Conservation (phyloP, 2,888 invertebrate species). For the Matsumyia berberina region DNA sequence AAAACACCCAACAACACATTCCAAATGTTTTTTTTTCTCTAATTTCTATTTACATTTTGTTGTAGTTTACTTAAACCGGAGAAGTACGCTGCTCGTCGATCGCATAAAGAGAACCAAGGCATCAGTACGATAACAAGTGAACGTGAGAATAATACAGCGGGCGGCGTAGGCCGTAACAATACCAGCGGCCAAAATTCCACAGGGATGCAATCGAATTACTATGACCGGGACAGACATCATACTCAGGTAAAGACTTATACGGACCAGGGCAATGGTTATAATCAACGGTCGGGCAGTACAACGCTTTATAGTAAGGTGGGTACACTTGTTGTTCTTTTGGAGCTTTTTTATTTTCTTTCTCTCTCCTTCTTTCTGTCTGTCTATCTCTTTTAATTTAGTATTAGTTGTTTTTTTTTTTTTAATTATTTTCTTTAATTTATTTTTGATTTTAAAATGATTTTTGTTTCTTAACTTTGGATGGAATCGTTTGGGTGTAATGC, state of each 20-base stretch:
- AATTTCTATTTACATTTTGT: not conserved
- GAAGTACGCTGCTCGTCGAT: constrained; percentile 88
- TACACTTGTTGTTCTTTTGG: constrained; percentile 84
- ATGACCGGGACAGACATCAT: constrained; percentile 87
- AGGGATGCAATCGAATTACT: constrained; percentile 84
- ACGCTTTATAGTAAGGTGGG: constrained; percentile 96
- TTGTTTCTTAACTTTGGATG: constrained; percentile 65
- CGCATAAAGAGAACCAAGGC: constrained; percentile 85
- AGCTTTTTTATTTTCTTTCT: constrained; percentile 81
- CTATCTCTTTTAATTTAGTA: constrained; percentile 58
- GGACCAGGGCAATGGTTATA: constrained; percentile 94
- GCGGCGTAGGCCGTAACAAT: constrained; percentile 80
- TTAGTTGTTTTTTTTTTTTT: constrained; percentile 58
- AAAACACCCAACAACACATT: constrained; percentile 68
- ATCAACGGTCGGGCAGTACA: constrained; percentile 88
- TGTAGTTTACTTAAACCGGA: constrained; percentile 88
- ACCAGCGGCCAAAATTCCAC: constrained; percentile 85
- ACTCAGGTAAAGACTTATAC: constrained; percentile 98
- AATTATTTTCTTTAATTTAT: constrained; percentile 49
- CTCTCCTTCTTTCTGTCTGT: constrained; percentile 48
- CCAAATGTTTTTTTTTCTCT: not conserved
- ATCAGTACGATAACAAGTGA: constrained; percentile 84
- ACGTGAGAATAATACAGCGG: constrained; percentile 85
- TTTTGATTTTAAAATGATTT: constrained; percentile 42
- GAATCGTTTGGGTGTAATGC: constrained; percentile 73